Evolutionary conservation across 2,888 invertebrate genomes (phyloP).

Genomic region (Apamea anceps): DNA sequence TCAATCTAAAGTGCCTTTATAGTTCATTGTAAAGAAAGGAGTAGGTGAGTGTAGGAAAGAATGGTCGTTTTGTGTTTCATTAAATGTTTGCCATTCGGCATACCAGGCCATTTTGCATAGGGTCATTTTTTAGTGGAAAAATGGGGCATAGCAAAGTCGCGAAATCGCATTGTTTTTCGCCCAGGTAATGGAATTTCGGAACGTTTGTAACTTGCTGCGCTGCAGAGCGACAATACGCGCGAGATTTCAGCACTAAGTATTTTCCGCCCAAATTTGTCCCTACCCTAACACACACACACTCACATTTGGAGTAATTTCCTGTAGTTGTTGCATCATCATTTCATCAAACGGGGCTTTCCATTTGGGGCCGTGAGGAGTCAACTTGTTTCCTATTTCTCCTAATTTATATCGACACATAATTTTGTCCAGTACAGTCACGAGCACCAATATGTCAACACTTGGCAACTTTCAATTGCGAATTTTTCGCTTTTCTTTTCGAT

Average conservation of each 20-base stretch:
- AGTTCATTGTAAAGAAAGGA: not conserved
- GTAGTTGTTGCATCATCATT: conserved; percentile 19
- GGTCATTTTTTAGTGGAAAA: not conserved
- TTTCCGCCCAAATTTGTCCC: not conserved
- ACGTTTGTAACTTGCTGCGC: too few relatives aligned
- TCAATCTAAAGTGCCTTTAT: conserved; percentile 13
- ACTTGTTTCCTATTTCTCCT: not conserved
- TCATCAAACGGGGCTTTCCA: not conserved
- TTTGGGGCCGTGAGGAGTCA: not conserved
- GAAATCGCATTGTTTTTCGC: too few relatives aligned
- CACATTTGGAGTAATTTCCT: conserved; percentile 1
- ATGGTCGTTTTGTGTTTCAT: not conserved
- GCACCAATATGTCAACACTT: too few relatives aligned
- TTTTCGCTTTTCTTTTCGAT: too few relatives aligned
- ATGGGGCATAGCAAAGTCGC: not conserved
- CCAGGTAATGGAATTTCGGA: not conserved
- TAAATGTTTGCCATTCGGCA: not conserved
- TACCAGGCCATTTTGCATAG: not conserved
- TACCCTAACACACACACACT: not conserved
- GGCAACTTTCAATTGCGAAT: too few relatives aligned
- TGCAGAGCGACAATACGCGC: not conserved
- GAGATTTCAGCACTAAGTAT: not conserved
- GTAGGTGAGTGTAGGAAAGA: conserved; percentile 18
- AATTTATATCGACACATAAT: not conserved
- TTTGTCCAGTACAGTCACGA: too few relatives aligned